Conservation (phyloP, 2,888 invertebrate species). For the Agrotis clavis region DNA sequence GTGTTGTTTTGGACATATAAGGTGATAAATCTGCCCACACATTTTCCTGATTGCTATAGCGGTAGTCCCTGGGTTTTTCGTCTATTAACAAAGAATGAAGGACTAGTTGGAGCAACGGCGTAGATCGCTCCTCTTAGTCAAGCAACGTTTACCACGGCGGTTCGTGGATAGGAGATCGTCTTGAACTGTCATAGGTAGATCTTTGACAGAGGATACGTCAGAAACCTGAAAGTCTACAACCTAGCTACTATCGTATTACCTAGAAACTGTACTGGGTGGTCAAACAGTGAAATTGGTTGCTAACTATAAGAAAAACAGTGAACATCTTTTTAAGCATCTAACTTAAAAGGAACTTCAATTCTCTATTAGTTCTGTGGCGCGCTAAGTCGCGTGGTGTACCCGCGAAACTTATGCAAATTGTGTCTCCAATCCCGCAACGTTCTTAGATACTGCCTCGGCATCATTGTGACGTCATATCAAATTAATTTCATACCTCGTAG, state of each 20-base stretch:
- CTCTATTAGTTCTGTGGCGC: constrained; percentile 34
- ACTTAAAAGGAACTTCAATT: constrained; percentile 19
- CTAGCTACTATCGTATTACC: too few relatives aligned
- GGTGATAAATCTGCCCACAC: constrained; percentile 4
- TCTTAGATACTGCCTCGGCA: constrained; percentile 66
- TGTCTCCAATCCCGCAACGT: constrained; percentile 67
- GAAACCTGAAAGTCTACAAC: too few relatives aligned
- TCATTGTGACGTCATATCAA: constrained; percentile 67
- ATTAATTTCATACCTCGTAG: constrained; percentile 66
- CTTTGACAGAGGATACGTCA: too few relatives aligned
- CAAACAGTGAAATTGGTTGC: too few relatives aligned
- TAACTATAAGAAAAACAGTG: too few relatives aligned
- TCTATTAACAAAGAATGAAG: too few relatives aligned
- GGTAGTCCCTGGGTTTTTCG: neutral
- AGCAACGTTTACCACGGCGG: too few relatives aligned
- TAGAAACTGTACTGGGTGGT: too few relatives aligned
- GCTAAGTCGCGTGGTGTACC: constrained; percentile 44
- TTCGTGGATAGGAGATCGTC: too few relatives aligned
- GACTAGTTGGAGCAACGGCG: too few relatives aligned
- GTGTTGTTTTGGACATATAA: neutral
- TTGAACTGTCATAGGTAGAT: too few relatives aligned
- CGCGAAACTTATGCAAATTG: constrained; percentile 79
- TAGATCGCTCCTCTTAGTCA: too few relatives aligned
- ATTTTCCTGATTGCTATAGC: neutral
- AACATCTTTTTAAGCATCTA: neutral